Conservation (phyloP, 2,888 invertebrate species). For the Hirtodrosophila histrioides region DNA sequence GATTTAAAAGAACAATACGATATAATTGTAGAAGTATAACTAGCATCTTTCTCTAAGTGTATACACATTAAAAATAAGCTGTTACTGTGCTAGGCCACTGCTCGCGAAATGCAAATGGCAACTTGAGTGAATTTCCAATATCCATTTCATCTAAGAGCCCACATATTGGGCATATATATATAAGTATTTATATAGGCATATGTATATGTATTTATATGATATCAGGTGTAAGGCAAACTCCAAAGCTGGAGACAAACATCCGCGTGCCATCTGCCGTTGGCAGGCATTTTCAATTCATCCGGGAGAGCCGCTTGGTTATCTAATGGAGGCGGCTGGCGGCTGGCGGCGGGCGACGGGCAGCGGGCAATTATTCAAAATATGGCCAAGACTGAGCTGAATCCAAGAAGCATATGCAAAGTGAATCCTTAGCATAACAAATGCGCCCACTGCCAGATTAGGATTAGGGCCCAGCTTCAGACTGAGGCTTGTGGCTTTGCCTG, state of each 20-base stretch:
- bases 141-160: conserved; percentile 8
- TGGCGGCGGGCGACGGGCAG: background rate
- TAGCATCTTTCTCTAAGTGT: background rate
- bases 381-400: conserved; percentile 12
- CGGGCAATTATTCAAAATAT: conserved; percentile 63
- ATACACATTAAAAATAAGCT: conserved; percentile 2
- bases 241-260: conserved; percentile 2
- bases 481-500: too few relatives aligned
- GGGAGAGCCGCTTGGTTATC: conserved; percentile 8
- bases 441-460: conserved; percentile 40
- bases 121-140: conserved; percentile 22
- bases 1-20: too few relatives aligned
- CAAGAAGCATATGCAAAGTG: conserved; percentile 61
- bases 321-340: background rate
- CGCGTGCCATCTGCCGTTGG: conserved; percentile 30
- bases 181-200: background rate
- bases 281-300: conserved; percentile 23
- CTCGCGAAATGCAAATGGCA: conserved; percentile 24
- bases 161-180: background rate
- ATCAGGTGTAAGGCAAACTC: conserved; percentile 19
- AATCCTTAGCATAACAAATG: conserved; percentile 65
- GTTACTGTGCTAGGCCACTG: conserved; percentile 1
- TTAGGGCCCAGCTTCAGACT: conserved; percentile 13
- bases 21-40: too few relatives aligned
- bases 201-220: background rate